Evolutionary conservation across 2,888 invertebrate species (phyloP).

Genomic region (Teinopalpus imperialis): DNA sequence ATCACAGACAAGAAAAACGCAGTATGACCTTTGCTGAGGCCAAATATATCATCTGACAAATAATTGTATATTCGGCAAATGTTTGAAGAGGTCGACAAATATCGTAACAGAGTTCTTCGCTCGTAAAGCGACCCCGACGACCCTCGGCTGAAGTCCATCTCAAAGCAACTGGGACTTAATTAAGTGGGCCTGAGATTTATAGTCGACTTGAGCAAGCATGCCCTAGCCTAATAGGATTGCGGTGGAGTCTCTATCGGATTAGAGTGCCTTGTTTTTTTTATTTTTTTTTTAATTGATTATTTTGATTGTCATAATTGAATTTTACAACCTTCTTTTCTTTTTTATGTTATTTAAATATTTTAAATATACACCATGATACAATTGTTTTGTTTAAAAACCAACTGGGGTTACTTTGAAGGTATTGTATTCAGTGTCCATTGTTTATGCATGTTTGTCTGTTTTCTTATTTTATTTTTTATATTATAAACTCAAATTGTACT

Average conservation of each 20-base stretch:
- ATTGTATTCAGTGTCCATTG: no score
- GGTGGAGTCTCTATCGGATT: slow-evolving; percentile 7
- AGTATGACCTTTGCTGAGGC: not conserved
- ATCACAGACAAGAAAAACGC: slow-evolving; percentile 24
- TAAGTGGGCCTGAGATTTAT: slow-evolving; percentile 51
- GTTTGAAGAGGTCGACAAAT: slow-evolving; percentile 63
- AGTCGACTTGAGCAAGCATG: slow-evolving; percentile 40
- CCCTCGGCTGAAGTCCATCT: slow-evolving; percentile 25
- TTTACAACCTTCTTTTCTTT: no score
- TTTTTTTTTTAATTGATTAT: no score
- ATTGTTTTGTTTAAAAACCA: no score
- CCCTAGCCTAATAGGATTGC: slow-evolving; percentile 21
- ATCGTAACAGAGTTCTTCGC: slow-evolving; percentile 57
- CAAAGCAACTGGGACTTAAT: slow-evolving; percentile 41
- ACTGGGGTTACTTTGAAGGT: no score
- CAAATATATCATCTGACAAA: slow-evolving; percentile 36
- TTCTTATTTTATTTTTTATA: no score
- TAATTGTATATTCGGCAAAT: slow-evolving; percentile 44
- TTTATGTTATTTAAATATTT: no score
- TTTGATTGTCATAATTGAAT: no score
- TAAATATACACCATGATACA: no score
- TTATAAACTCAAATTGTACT: no score
- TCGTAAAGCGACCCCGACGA: slow-evolving; percentile 52
- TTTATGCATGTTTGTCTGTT: no score
- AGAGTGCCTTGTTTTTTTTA: not conserved